Evolutionary conservation across 2,888 invertebrate species (phyloP), one percentile per base, ranked within the genome.

Genomic region (Scaptomyza polygonia): DNA sequence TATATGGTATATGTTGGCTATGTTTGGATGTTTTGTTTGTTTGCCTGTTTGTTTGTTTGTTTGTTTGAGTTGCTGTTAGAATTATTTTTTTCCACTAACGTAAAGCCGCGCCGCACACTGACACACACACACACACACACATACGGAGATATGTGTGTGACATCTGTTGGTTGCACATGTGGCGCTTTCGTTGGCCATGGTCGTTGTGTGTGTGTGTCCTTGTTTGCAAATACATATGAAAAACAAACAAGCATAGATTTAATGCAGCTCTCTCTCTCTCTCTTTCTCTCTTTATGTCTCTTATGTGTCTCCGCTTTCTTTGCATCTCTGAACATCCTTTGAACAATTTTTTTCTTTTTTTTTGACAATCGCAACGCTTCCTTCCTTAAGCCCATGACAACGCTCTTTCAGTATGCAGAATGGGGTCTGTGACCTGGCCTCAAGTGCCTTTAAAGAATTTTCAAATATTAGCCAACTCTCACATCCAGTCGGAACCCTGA

Each of bases 31-130:
- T 85, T 72, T 71, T 77, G 85, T 70, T 82, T 85, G 83, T 77
- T 69, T 77, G 85, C 68, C 77, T 85, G 83, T 39, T 72, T 76
- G 83, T 70, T 21, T 21, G n/a, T n/a, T 76, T 85, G 82, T 82
- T 79, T 88, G 86, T 87, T 83, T 88, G 88, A 87, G 88, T 86
- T 88, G 88, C 86, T 84, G 83, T 87, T 87, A 85, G 88, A 87
- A 84, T 84, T 86, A 86, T 84, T 84, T 86, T 86, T 88, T 87
- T 87, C 65, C 74, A 79, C 83, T 85, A 83, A 85, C 68, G 83
- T 72, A 85, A 82, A 86, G 81, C 85, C 75, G 83, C 74, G 80
- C 64, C 64, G 62, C 67, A 75, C 71, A 76, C 69, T n/a, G n/a
- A 69, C 75, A 64, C 73, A 69, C 49, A 64, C 55, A 56, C 53